Evolutionary conservation across 2,797 vertebrate genomes (phyloP).

Genomic region (Rhinogobio ventralis): DNA sequence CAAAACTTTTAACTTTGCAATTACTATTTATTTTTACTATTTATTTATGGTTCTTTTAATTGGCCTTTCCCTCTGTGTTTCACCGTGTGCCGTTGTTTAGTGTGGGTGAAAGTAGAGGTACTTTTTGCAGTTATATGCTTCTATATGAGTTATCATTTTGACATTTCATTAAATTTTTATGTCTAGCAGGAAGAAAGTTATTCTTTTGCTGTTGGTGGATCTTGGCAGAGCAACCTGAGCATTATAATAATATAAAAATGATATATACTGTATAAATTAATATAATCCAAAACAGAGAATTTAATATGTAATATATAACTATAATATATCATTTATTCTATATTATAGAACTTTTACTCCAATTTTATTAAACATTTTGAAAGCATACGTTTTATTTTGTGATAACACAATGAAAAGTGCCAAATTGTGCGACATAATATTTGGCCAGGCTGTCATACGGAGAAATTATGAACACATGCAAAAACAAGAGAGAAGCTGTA

Average conservation of each 20-base stretch:
- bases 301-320: background rate
- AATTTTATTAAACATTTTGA: too few relatives aligned
- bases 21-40: background rate
- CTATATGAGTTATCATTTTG: background rate
- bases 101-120: background rate
- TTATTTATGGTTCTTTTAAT: background rate
- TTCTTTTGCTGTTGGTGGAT: background rate
- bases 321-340: background rate
- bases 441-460: too few relatives aligned
- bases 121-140: background rate
- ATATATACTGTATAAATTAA: background rate
- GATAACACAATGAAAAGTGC: background rate
- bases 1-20: background rate
- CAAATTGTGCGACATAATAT: background rate
- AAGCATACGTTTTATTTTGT: background rate
- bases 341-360: background rate
- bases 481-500: too few relatives aligned
- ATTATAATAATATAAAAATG: background rate
- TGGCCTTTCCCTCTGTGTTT: background rate
- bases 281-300: background rate
- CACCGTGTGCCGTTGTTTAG: background rate
- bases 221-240: background rate
- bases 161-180: background rate
- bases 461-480: too few relatives aligned
- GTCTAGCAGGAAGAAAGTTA: background rate